Evolutionary conservation across 2,888 invertebrate genomes (phyloP).

Genomic region (Byasa hedistus): DNA sequence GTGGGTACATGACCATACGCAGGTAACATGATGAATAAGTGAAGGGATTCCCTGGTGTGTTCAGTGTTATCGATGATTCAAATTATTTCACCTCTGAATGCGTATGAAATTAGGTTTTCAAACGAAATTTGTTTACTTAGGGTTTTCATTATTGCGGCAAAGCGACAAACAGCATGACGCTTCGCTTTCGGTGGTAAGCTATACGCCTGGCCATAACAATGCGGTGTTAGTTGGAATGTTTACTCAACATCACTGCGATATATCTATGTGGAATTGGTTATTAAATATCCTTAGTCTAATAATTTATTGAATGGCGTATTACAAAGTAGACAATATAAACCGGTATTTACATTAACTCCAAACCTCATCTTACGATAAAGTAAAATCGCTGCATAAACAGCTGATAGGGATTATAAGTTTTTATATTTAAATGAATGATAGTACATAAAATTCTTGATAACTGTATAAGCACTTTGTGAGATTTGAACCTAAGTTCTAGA

Average conservation of each 20-base stretch:
- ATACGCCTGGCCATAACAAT: background rate
- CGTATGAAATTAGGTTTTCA: background rate
- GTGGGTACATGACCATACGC: background rate
- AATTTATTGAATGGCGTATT: too few species aligned
- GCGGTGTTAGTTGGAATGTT: background rate
- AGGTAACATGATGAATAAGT: conserved; percentile 1
- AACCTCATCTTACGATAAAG: too few species aligned
- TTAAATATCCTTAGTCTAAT: too few species aligned
- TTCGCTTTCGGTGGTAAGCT: background rate
- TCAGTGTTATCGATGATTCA: background rate
- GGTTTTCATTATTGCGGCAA: too few species aligned
- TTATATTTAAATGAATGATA: too few species aligned
- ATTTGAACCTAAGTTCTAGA: too few species aligned
- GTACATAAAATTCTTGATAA: too few species aligned
- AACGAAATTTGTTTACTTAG: background rate
- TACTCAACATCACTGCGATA: background rate
- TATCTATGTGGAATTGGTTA: background rate
- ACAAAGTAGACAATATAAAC: too few species aligned
- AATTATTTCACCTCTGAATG: background rate
- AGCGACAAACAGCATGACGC: background rate
- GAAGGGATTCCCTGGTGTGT: conserved; percentile 15
- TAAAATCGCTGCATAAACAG: too few species aligned
- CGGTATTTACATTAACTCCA: too few species aligned
- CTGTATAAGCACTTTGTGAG: too few species aligned
- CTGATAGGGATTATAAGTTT: too few species aligned